A percentile compares a stretch with the other conserved stretches of the same genome.
These are phyloP conservation scores for Vanessa cardui DNA, from an alignment of 2,888 invertebrate species.

Conservation along the genomic window DNA sequence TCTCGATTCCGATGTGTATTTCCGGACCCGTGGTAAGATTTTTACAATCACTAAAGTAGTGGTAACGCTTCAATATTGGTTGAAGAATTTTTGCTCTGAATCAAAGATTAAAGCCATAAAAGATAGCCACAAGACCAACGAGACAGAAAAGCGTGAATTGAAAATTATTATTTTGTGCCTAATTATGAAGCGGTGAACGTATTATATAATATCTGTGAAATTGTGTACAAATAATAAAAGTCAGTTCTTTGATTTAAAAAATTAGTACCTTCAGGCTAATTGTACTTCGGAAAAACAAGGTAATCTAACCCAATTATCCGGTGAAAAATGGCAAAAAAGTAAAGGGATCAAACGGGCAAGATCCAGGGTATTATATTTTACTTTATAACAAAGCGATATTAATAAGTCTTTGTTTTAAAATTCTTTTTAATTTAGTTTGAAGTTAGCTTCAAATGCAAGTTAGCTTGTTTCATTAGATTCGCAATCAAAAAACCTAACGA, in stretches of 20 bases:
- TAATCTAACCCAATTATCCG: conserved; percentile 6
- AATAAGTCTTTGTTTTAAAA: conserved; percentile 12
- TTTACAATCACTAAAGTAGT: no score
- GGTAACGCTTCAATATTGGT: no score
- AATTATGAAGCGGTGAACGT: neutral
- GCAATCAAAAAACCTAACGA: conserved; percentile 26
- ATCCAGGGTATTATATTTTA: neutral
- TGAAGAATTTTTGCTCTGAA: no score
- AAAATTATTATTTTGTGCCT: no score
- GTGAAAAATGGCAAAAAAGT: neutral
- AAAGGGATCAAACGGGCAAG: neutral
- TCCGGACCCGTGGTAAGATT: no score
- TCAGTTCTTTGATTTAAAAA: neutral
- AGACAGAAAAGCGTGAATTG: no score
- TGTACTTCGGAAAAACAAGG: neutral
- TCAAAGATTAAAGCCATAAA: no score
- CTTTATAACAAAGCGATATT: neutral
- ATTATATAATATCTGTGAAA: no score
- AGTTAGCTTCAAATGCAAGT: conserved; percentile 15
- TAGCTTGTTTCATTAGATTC: conserved; percentile 28
- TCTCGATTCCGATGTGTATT: no score
- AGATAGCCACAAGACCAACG: no score
- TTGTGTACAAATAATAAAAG: neutral
- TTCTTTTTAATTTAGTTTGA: conserved; percentile 12
- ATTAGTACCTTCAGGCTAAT: neutral